phyloP scores from a whole-genome alignment of 2,113 vertebrate genomes.

The Heterocephalus glaber region DNA sequence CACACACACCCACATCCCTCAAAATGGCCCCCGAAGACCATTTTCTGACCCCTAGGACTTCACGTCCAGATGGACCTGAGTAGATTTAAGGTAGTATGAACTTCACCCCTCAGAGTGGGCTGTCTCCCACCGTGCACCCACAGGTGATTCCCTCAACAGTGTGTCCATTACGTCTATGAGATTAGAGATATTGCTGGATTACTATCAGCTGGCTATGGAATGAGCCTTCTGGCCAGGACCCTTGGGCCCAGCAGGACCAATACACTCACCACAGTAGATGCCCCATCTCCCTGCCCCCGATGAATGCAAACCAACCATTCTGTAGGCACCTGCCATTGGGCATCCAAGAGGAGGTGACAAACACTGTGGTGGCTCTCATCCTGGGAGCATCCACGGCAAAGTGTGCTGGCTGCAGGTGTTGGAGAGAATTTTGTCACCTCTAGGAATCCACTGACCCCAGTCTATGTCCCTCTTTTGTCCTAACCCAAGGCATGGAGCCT shows the following conservation, averaged over 20 bases:
- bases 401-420: background rate
- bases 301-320: background rate
- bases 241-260: background rate
- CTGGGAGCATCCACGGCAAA: background rate
- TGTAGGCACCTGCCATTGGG: background rate
- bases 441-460: background rate
- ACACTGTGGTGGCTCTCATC: background rate
- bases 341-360: background rate
- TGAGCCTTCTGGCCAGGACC: background rate
- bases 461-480: background rate
- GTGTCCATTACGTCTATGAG: background rate
- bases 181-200: background rate
- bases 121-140: background rate
- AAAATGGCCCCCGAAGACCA: background rate
- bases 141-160: background rate
- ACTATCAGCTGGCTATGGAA: background rate
- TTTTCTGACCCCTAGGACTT: background rate
- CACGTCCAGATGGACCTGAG: background rate
- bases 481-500: background rate
- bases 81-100: background rate
- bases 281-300: background rate
- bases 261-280: background rate
- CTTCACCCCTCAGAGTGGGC: background rate
- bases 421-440: background rate
- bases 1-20: background rate